Conservation (phyloP, 2,113 vertebrate genomes). For the Echinops telfairi region DNA sequence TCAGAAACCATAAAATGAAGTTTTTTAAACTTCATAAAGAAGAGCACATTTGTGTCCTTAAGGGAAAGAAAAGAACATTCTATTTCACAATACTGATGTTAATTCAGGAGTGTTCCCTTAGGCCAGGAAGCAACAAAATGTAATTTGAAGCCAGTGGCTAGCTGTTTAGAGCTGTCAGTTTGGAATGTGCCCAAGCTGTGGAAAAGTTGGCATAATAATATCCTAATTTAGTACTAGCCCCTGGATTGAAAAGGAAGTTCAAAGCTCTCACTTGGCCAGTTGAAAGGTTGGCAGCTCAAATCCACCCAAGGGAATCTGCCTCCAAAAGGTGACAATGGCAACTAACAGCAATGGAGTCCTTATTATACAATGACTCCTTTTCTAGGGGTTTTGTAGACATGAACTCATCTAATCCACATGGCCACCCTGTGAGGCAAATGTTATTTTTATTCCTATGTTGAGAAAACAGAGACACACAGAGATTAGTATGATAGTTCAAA, state of each 20-base stretch:
- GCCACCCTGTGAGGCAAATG: not conserved
- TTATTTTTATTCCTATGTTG: slow-evolving; percentile 20
- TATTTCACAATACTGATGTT: not conserved
- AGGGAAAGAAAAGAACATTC: not conserved
- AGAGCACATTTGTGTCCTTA: not conserved
- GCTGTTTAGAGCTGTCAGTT: not conserved
- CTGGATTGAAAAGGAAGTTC: not conserved
- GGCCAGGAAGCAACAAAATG: slow-evolving; percentile 8
- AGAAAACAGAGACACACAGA: slow-evolving; percentile 38
- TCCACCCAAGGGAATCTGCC: not conserved
- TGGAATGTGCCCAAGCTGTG: not conserved
- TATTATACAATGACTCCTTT: no score
- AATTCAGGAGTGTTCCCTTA: slow-evolving; percentile 17
- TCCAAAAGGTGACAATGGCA: not conserved
- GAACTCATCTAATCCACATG: not conserved
- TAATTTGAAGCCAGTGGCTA: not conserved
- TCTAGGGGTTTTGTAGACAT: not conserved
- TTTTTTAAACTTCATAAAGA: not conserved
- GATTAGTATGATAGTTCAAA: not conserved
- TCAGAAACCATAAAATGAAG: slow-evolving; percentile 42
- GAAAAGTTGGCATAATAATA: not conserved
- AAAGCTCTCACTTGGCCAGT: not conserved
- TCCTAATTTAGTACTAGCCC: not conserved
- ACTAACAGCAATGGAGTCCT: not conserved
- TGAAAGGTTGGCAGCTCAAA: not conserved